Base-by-base conservation (phyloP, 92 coral and sea anemone genomes). In the Umimayanthus kanabou region DNA sequence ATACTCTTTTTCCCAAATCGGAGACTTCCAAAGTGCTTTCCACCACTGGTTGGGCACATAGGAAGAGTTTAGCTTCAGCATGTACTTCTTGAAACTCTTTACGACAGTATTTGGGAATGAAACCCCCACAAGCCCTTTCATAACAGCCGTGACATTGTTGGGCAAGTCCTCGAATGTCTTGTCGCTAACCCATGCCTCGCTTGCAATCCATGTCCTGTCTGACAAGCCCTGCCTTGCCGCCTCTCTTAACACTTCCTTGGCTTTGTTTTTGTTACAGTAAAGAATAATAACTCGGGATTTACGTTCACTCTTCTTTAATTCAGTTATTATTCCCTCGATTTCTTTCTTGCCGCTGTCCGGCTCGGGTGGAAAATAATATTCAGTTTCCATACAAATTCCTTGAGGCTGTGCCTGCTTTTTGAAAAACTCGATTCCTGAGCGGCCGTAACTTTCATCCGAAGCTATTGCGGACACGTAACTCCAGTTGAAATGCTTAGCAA, bases 401-500 rank as follows among this genome's bases (percentile, higher is more conserved):
- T 81, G 85, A 29, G 69, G 77, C 57, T 81, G 57, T 2, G 96
- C 86, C 15, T 94, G 94, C 15, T 89, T 92, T n/a, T 89, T 92
- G 53, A 96, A 90, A 50, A 65, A 85, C 85, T 95, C 96, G 14
- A 93, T 92, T n/a, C 98, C 99, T 8, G 94, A 91, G 75, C 92
- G 43, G 2, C 98, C 98, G 77, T 96, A 96, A 0, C 95, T 92
- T n/a, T 96, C 96, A 42, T 95, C 98, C 6, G 84, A 85, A 18
- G 94, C 96, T 4, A 96, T 84, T 0, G 96, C 94, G 20, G 95
- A 92, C 13, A 96, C 94, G 69, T 95, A 95, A 1, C 92, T 95
- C 99, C 99, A 96, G 81, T 96, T 93, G 70, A 95, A 96, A 73
- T 92, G 81, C 13, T 65, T 33, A 0, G 95, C 93, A 16, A 96